phyloP scores from a whole-genome alignment of 2,888 invertebrate genomes.

The Synanthedon myopaeformis region DNA sequence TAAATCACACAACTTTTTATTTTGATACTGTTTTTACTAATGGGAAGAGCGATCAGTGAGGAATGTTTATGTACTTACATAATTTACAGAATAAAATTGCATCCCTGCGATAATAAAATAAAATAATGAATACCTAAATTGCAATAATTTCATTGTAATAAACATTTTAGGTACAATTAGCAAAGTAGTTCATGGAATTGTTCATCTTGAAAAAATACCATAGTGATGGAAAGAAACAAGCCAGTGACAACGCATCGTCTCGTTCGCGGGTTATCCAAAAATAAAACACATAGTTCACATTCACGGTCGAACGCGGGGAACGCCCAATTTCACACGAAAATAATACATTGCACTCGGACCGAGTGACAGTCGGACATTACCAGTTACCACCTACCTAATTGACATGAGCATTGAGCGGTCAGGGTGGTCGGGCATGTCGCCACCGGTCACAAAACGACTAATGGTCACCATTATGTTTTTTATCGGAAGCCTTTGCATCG shows the following conservation, averaged over 20 bases:
- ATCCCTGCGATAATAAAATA: no score
- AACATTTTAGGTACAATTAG: no score
- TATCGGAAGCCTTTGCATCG: conserved; percentile 43
- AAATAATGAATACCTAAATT: no score
- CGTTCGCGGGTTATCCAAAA: conserved; percentile 24
- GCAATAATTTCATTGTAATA: no score
- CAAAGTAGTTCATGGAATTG: no score
- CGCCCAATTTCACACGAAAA: conserved; percentile 8
- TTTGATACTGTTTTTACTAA: no score
- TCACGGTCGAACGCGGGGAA: conserved; percentile 29
- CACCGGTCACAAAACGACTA: conserved; percentile 44
- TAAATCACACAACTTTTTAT: no score
- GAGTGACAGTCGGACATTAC: conserved; percentile 1
- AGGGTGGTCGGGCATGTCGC: conserved; percentile 33
- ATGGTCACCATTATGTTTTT: conserved; percentile 41
- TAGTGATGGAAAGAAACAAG: not conserved
- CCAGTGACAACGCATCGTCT: not conserved
- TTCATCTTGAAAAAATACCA: no score
- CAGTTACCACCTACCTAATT: not conserved
- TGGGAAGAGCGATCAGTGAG: no score
- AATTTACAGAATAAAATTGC: no score
- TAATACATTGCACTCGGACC: conserved; percentile 9
- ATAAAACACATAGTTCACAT: conserved; percentile 25
- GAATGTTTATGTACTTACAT: no score
- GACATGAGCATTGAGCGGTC: conserved; percentile 33